Conservation (phyloP, 2,797 vertebrate species). For the Mormyrus proboscirostris region DNA sequence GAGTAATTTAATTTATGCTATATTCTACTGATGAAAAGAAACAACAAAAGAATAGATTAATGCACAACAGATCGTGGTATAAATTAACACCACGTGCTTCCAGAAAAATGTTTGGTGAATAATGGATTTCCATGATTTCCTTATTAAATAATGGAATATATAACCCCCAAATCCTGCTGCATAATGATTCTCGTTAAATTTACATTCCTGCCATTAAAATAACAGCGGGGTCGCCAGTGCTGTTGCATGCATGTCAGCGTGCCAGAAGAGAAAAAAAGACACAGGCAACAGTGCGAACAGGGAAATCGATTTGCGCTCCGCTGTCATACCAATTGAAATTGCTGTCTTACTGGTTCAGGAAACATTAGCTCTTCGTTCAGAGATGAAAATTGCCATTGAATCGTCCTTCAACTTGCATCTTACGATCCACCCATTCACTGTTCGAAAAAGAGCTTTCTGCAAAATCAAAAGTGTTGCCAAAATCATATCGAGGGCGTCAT, state of each 20-base stretch:
- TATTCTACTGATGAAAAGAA: neutral
- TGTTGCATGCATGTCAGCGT: conserved; percentile 13
- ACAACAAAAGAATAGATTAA: neutral
- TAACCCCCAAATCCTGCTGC: neutral
- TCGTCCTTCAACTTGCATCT: conserved; percentile 8
- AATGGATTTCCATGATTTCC: neutral
- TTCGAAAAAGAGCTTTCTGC: neutral
- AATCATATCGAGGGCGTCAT: neutral
- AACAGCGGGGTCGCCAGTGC: neutral
- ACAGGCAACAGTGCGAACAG: conserved; percentile 13
- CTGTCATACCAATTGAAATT: neutral
- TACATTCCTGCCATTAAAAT: neutral
- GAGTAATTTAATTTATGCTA: neutral
- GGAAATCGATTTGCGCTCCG: conserved; percentile 7
- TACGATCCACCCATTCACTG: neutral
- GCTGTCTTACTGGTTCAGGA: neutral
- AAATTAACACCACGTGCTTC: neutral
- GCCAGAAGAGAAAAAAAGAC: neutral
- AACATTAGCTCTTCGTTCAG: neutral
- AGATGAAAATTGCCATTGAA: conserved; percentile 1
- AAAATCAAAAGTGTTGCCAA: conserved; percentile 3
- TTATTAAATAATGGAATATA: conserved; percentile 4
- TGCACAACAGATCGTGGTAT: neutral
- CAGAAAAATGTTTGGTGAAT: neutral
- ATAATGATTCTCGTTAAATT: neutral